These are phyloP conservation scores for Halocaridina rubra DNA, from an alignment of 2,888 invertebrate genomes.

Conservation along the genomic window DNA sequence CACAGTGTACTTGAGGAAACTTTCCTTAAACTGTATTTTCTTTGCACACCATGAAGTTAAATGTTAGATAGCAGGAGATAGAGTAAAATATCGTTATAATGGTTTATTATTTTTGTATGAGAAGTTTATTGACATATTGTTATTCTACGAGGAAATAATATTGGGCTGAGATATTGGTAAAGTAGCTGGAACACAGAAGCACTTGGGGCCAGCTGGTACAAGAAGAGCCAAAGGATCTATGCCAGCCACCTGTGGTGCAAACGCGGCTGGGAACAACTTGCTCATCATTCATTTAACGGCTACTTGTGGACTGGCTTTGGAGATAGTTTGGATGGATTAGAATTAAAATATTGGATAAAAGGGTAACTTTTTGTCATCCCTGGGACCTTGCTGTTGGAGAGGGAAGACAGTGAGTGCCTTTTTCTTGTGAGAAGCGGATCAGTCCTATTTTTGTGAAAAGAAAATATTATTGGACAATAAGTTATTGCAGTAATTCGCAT, in stretches of 20 bases:
- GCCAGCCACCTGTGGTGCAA: slow-evolving; percentile 56
- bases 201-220: slow-evolving; percentile 42
- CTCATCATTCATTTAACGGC: slow-evolving; percentile 57
- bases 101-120: slow-evolving; percentile 62
- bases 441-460: too few relatives aligned
- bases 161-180: slow-evolving; percentile 38
- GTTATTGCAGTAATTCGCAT: too few relatives aligned
- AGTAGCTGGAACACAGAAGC: slow-evolving; percentile 53
- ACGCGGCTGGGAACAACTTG: slow-evolving; percentile 60
- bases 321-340: slow-evolving; percentile 9
- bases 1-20: slow-evolving; percentile 60
- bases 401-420: neutral
- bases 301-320: slow-evolving; percentile 56
- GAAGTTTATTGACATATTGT: slow-evolving; percentile 59
- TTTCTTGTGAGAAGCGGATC: neutral
- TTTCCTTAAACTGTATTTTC: slow-evolving; percentile 57
- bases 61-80: slow-evolving; percentile 57
- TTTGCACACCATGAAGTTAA: slow-evolving; percentile 59
- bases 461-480: too few relatives aligned
- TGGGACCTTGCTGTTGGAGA: neutral
- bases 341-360: slow-evolving; percentile 9
- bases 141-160: slow-evolving; percentile 57
- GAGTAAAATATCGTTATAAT: slow-evolving; percentile 60
- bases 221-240: slow-evolving; percentile 35
- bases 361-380: neutral